Evolutionary conservation across 2,113 vertebrate genomes (phyloP), one percentile per base, ranked within the genome.

Genomic region (Gorsachius goisagi): DNA sequence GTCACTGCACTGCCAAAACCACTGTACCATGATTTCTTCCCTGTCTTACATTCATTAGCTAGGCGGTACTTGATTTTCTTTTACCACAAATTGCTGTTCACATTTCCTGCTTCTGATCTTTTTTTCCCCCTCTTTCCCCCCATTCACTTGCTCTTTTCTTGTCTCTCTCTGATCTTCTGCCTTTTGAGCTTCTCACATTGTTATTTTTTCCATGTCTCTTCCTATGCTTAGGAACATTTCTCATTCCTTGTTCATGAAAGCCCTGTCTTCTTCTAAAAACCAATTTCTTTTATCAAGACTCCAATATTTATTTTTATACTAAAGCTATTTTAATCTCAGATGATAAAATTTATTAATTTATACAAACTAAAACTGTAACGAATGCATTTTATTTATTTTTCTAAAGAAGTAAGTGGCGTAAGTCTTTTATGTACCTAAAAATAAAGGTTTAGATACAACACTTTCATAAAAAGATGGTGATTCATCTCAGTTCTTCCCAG

Each of bases 71-170:
- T 83, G 71, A 76, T 97, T 89, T 88, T 44, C n/a, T 83, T 85
- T 91, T 69, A 62, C 55, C 45, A 71, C 22, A 95, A 90, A 86
- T 62, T 96, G 67, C 16, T 91, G 81, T 88, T 96, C 77, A 66
- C 10, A 85, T 80, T 91, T 95, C 37, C 32, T 93, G 26, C 47
- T 93, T 96, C 88, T 93, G 83, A 92, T 96, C 71, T 84, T 93
- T 35, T 19, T 3, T 3, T 3, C 6, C 0, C 3, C 4, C 6
- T 12, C 13, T 23, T 33, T 7, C 24, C 4, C 35, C 22, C 12
- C 20, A 83, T 76, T 69, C 64, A 28, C 52, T 85, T 91, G 55
- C n/a, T 92, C 77, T 78, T 95, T 93, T 92, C 69, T 74, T 78
- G 56, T 47, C 45, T 90, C 11, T 59, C 77, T 96, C 82, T 96